phyloP scores from a whole-genome alignment of 2,797 vertebrate genomes.

The Carapus acus region DNA sequence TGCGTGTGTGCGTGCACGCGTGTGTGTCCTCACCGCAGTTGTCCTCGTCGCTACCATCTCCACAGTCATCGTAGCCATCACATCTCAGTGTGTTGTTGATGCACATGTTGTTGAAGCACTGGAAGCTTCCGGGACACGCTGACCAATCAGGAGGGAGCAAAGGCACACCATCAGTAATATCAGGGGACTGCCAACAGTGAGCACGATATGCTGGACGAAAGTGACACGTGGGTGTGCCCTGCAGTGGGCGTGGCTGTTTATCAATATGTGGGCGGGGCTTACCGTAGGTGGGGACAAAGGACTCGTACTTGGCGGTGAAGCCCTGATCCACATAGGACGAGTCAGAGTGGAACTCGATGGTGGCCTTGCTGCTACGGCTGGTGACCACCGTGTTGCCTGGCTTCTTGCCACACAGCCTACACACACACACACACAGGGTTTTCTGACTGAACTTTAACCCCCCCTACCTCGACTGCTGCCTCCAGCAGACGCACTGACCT shows the following conservation, averaged over 20 bases:
- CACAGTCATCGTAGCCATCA: conserved; percentile 86
- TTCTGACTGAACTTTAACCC: too few relatives aligned
- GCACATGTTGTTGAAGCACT: conserved; percentile 80
- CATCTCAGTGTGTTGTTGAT: conserved; percentile 70
- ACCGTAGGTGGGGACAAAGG: conserved; percentile 81
- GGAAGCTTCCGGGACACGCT: conserved; percentile 84
- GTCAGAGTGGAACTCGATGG: conserved; percentile 79
- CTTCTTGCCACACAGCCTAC: conserved; percentile 79
- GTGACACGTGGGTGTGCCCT: too few relatives aligned
- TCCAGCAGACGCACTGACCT: conserved; percentile 66
- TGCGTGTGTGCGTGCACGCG: not conserved
- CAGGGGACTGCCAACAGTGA: too few relatives aligned
- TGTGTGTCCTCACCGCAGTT: conserved; percentile 71
- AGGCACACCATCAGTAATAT: too few relatives aligned
- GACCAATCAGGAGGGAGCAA: not conserved
- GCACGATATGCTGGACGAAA: too few relatives aligned
- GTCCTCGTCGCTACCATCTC: conserved; percentile 79
- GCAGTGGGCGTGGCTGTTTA: too few relatives aligned
- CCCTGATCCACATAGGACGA: conserved; percentile 77
- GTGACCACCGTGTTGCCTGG: conserved; percentile 62
- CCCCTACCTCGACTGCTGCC: not conserved
- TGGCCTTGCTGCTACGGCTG: conserved; percentile 67
- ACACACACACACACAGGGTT: conserved; percentile 3
- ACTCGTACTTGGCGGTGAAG: conserved; percentile 79
- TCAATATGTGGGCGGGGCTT: too few relatives aligned